Base-by-base conservation (phyloP, 2,113 vertebrate species). In the Apodemus speciosus region DNA sequence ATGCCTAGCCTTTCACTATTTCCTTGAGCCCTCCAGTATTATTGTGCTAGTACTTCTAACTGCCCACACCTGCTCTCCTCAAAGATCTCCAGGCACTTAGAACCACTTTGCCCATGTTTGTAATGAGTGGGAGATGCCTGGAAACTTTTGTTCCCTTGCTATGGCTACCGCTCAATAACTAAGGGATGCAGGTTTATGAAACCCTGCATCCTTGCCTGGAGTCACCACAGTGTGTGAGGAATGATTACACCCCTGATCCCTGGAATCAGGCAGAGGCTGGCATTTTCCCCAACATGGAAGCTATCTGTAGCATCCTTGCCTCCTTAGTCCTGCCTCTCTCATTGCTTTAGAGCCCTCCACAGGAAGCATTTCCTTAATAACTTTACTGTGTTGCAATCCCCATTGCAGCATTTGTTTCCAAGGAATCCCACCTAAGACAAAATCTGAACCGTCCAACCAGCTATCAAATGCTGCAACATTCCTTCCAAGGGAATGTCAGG, bases 391-490 rank as follows among this genome's bases (percentile, higher is more conserved):
- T 38, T 46, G 5, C 49, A 93, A 64, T 93, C 23, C 64, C 86
- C 58, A 84, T 49, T 43, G 4, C 11, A 69, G 8, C 30, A 15
- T 85, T 43, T 80, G 6, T 87, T 91, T 95, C 58, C 43, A 62
- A 92, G 86, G 73, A 72, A 66, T 68, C 87, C 64, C 64, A 56
- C 6, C 30, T 30, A 91, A 87, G 71, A 75, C 15, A 69, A 9
- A 9, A 88, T 92, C 43, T 58, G 87, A 40, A 35, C 92, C 85
- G 38, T 86, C 77, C 21, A 85, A 38, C 86, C 76, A 69, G 11
- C 11, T 62, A 77, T 10, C 6, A 81, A 76, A 85, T 32, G 66
- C n/a, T 87, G 69, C 5, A 40, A 75, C 14, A 58, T 81, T 91
- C n/a, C n/a, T 92, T 89, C 38, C 43, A 80, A 60, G 58, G 32